Evolutionary conservation across 2,113 vertebrate genomes (phyloP).

Genomic region (Opisthocomus hoazin): DNA sequence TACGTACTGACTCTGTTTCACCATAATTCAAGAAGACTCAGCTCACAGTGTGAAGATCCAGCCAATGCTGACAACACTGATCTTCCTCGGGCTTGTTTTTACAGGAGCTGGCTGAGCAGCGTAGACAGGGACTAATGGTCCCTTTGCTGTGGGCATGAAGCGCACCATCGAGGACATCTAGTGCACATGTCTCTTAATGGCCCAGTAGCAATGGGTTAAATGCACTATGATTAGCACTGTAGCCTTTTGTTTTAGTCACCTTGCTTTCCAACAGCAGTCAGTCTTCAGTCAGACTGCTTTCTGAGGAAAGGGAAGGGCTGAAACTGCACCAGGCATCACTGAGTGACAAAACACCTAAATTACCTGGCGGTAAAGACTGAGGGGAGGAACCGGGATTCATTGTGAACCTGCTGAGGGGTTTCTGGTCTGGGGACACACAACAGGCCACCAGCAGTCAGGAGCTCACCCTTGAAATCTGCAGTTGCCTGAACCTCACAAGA

Average conservation of each 20-base stretch:
- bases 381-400: not conserved
- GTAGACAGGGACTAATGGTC: not conserved
- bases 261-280: not conserved
- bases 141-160: not conserved
- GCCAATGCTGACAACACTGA: not conserved
- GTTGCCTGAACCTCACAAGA: not conserved
- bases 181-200: not conserved
- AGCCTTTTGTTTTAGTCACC: not conserved
- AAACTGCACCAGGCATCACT: not conserved
- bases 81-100: not conserved
- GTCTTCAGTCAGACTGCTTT: not conserved
- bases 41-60: not conserved
- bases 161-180: not conserved
- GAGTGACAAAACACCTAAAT: not conserved
- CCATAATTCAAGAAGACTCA: not conserved
- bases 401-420: not conserved
- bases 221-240: not conserved
- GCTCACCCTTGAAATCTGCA: not conserved
- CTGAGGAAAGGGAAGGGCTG: not conserved
- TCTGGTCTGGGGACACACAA: not conserved
- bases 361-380: not conserved
- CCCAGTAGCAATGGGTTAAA: not conserved
- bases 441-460: not conserved
- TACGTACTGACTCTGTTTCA: not conserved
- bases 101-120: not conserved